Evolutionary conservation across 1,140 invertebrate species (phyloP), one percentile per base, ranked within the genome.

Genomic region (Araneus ventricosus): DNA sequence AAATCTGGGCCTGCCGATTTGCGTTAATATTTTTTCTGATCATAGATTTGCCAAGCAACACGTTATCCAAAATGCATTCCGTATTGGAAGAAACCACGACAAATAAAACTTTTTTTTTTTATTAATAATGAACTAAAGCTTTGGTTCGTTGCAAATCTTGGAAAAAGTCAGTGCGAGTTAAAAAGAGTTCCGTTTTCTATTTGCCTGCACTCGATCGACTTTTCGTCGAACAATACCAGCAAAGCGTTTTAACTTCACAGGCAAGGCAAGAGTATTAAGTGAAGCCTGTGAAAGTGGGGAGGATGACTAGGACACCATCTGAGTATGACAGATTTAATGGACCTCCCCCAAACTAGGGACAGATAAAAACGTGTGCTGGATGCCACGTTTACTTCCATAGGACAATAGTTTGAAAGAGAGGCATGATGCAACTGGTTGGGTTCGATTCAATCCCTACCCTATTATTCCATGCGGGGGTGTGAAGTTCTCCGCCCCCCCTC

Each of bases 391-490:
- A 84, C 82, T 52, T 75, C 34, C 70, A 57, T 84, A 84, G 41
- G 82, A 67, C 87, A 70, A 59, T 59, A 20, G 34, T 22, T 52
- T 45, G 63, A 88, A 88, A 39, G 41, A 75, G 59, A 52, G 34
- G 87, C 87, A 70, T 88, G 87, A 88, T 88, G 87, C 87, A 88
- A 88, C 87, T 88, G 87, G 87, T 88, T 45, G 87, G 63, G 59
- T 61, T 57, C 84, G 39, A 88, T 88, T 45, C 39, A 88, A 45
- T 75, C 37, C 63, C 34, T n/a, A n/a, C 24, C 59, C 87, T 52
- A 88, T 88, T 88, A 88, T 88, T 59, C 41, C 34, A 20, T 34
- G 87, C 87, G 87, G 87, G 87, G 87, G 87, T 70, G 87, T 27
- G 82, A 70, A 41, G 70, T n/a, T 27, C 20, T 20, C 34, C 85